These are phyloP conservation scores for Chrysolina oricalcia DNA, from an alignment of 2,888 invertebrate genomes.

Conservation along the genomic window DNA sequence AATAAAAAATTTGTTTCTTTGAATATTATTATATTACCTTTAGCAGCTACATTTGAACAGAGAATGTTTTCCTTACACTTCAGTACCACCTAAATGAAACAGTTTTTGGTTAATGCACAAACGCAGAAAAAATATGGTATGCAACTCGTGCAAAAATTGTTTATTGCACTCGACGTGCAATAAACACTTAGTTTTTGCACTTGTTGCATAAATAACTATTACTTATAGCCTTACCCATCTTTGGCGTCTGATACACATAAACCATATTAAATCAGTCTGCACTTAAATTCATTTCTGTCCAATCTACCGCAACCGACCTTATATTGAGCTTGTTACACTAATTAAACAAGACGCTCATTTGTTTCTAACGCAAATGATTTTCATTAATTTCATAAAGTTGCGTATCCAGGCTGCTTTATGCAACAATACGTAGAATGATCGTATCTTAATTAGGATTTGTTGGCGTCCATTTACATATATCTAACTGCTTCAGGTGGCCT, in stretches of 20 bases:
- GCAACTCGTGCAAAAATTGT: too few species aligned
- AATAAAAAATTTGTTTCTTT: too few species aligned
- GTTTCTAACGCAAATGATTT: conserved; percentile 23
- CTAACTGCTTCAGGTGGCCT: conserved; percentile 43
- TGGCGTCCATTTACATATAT: conserved; percentile 49
- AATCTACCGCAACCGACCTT: background rate
- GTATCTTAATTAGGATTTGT: conserved; percentile 55
- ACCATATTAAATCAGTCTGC: background rate
- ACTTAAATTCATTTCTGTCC: background rate
- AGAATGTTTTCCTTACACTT: too few species aligned
- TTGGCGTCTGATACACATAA: background rate
- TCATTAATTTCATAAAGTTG: conserved; percentile 26
- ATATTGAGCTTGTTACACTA: conserved; percentile 18
- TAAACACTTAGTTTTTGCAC: too few species aligned
- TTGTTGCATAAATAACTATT: too few species aligned
- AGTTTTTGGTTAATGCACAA: too few species aligned
- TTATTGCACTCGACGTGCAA: too few species aligned
- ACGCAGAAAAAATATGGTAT: too few species aligned
- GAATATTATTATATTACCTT: too few species aligned
- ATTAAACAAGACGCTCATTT: conserved; percentile 23
- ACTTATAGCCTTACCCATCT: too few species aligned
- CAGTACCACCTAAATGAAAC: too few species aligned
- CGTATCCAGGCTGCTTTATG: conserved; percentile 11
- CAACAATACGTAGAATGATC: conserved; percentile 45
- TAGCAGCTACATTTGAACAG: too few species aligned